Base-by-base conservation (phyloP, 2,113 vertebrate species). In the Peromyscus polionotus region DNA sequence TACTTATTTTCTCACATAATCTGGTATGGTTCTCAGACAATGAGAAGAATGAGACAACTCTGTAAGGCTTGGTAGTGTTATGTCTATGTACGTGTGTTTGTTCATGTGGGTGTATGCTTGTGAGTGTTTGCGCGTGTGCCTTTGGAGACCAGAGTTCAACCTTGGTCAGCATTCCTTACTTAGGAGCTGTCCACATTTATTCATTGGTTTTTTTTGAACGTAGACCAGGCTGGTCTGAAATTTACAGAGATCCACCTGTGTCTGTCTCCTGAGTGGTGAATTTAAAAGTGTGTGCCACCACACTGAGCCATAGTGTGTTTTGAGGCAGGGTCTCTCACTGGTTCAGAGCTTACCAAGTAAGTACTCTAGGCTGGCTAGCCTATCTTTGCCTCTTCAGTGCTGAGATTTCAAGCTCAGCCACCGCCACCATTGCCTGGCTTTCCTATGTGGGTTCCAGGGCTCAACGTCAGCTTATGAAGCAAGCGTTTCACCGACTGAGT, bases 1-100 rank as follows among this genome's bases (percentile, higher is more conserved):
- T 97, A 96, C 93, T 88, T 42, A 57, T 93, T 95, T 98, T 90
- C 95, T 98, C 96, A 97, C 3, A 95, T 90, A 93, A 97, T 97
- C 75, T 77, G 91, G 36, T 28, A 86, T 33, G 61, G 3, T 95
- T 95, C 90, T 65, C 81, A 96, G 45, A 92, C 59, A 51, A 63
- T 63, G 90, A 48, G 70, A 95, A 96, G 92, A 94, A 93, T 86
- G 54, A 45, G 94, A 48, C 57, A 85, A 48, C 12, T 93, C 94
- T 92, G 91, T 84, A 14, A 83, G 77, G 28, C 22, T 96, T 95
- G 72, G 14, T 90, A 11, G 5, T 20, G 26, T 4, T 45, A 48
- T 84, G 65, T 42, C 61, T 86, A 28, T 67, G 39, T 17, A 26
- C 1, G 1, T 28, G 83, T 68, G 26, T 45, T 11, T 48, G 17